Evolutionary conservation across 1,140 invertebrate genomes (phyloP).

Genomic region (Brachionus angularis): DNA sequence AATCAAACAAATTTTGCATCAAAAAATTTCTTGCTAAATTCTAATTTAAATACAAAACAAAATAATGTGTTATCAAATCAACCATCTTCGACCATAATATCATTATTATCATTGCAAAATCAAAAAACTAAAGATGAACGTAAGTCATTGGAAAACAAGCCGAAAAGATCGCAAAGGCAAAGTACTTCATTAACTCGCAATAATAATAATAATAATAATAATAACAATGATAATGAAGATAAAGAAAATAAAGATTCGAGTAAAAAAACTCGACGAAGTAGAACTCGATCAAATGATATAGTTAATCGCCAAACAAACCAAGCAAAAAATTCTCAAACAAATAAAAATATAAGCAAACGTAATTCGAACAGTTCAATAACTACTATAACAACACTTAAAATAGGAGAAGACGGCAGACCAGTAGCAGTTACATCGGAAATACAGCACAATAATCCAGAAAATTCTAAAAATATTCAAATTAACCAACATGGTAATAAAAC

Average conservation of each 20-base stretch:
- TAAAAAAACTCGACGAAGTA: neutral
- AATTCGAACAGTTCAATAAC: too few species aligned
- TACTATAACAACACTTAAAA: constrained; percentile 23
- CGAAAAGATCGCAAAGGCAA: neutral
- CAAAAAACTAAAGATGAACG: neutral
- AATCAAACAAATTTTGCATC: neutral
- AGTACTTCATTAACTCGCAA: constrained; percentile 38
- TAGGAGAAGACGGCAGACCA: constrained; percentile 9
- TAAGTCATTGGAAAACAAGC: neutral
- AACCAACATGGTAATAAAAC: neutral
- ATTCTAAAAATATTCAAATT: neutral
- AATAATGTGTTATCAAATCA: neutral
- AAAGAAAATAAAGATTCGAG: too few species aligned
- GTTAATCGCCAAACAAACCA: too few species aligned
- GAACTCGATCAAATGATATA: neutral
- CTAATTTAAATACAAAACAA: neutral
- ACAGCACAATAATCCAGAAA: neutral
- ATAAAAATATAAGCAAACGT: too few species aligned
- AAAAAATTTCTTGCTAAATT: neutral
- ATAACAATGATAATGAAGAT: too few species aligned
- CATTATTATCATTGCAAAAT: neutral
- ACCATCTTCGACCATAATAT: too few species aligned
- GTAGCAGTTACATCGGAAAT: constrained; percentile 8
- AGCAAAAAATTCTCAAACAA: too few species aligned
- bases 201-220: neutral